phyloP scores from a whole-genome alignment of 1,140 invertebrate genomes.

The Hermatobates lingyangjiaoensis region DNA sequence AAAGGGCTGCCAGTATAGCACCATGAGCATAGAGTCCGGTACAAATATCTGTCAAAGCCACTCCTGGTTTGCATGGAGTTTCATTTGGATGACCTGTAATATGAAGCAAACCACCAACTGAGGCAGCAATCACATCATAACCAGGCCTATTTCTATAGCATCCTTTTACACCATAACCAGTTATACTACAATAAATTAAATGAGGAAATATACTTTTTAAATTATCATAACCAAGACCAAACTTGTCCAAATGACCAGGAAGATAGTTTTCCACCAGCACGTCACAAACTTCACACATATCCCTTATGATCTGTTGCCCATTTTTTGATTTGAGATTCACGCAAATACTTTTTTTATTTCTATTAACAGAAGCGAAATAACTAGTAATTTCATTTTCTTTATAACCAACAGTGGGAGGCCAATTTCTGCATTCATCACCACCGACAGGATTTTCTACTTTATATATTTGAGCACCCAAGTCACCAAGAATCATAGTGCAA shows the following conservation, averaged over 20 bases:
- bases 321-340: conserved; percentile 56
- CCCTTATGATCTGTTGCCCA: conserved; percentile 52
- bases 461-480: conserved; percentile 84
- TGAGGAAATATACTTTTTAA: conserved; percentile 49
- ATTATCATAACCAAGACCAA: conserved; percentile 61
- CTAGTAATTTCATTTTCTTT: conserved; percentile 41
- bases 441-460: conserved; percentile 63
- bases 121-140: conserved; percentile 89
- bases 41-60: conserved; percentile 80
- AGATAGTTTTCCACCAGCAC: conserved; percentile 88
- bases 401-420: conserved; percentile 68
- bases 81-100: conserved; percentile 72
- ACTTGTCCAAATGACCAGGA: conserved; percentile 63
- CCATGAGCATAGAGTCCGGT: conserved; percentile 89
- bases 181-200: conserved; percentile 86
- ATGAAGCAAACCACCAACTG: conserved; percentile 72
- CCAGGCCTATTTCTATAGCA: conserved; percentile 72
- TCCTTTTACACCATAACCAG: conserved; percentile 74
- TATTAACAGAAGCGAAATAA: conserved; percentile 77
- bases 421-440: conserved; percentile 81
- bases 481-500: conserved; percentile 84
- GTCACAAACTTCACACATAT: conserved; percentile 58
- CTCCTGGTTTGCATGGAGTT: conserved; percentile 76
- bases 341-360: conserved; percentile 90
- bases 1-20: conserved; percentile 80